Evolutionary conservation across 2,797 vertebrate species (phyloP), one percentile per base, ranked within the genome.

Genomic region (Antrozous pallidus): DNA sequence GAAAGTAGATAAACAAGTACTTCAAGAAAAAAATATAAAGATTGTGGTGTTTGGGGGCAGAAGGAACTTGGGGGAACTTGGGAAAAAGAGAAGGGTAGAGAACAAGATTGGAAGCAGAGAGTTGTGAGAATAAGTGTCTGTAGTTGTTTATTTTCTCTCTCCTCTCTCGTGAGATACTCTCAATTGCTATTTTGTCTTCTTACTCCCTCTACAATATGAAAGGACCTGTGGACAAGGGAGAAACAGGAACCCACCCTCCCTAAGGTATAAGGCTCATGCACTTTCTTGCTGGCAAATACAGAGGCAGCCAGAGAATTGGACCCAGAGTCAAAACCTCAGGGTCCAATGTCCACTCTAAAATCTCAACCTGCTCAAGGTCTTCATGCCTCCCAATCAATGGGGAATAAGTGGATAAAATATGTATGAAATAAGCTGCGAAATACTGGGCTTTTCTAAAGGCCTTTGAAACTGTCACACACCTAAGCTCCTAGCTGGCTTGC

Each of bases 401-500:
- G 61, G 36, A 18, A 6, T 24, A 16, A 24, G 18, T 24, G 26
- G 56, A 45, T 45, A 36, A 61, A 33, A 14, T 2, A 14, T 2
- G 70, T 12, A 4, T 9, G 33, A 61, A 74, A 17, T 56, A 13
- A 45, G 8, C 58, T 70, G 16, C 4, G 6, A 78, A 20, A 33
- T n/a, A 14, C 40, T 13, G 8, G 18, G 36, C 9, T 36, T 33
- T 9, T 3, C 0, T 18, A 10, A 31, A 88, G 38, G 38, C 28
- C 5, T 5, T 6, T 0, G 73, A 17, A 65, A n/a, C 24, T 1
- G 0, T 54, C 12, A 28, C 20, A 22, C 13, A n/a, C 26, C 28
- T 36, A 1, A 58, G 18, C 2, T 3, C 38, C 0, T 7, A 14
- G 31, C 4, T 56, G 1, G 1, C 18, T 47, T 2, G 4, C 10